Base-by-base conservation (phyloP, 1,140 invertebrate species). In the Delia radicum region DNA sequence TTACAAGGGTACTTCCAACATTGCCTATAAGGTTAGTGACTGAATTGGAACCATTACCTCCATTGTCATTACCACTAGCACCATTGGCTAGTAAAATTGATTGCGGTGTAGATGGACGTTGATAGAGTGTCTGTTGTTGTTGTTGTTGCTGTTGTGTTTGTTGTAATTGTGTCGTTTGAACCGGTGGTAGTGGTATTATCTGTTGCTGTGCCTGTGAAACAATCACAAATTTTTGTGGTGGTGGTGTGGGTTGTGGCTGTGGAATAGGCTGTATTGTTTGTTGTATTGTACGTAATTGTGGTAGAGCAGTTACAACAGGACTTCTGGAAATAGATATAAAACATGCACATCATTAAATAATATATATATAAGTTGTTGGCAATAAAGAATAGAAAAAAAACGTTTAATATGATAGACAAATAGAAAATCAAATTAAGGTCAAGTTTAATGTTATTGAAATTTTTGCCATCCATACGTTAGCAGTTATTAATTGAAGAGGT, bases 201-300 rank as follows among this genome's bases (percentile, higher is more conserved):
- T 72, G 73, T 74, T 82, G 81, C 55, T 80, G 77, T n/a, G 82
- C 78, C 63, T 83, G 83, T 2, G 81, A 80, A 7, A 85, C 81
- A n/a, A 85, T 85, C 27, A 85, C 83, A 71, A 81, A 83, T 77
- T 85, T 85, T 42, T 82, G 83, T 7, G 29, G 10, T 33, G 65
- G 48, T 8, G 48, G 48, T 21, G 48, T 3, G 48, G 48, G n/a
- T 33, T 69, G 65, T 42, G 12, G 37, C 26, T 65, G 62, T 27
- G 26, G 61, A 18, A 31, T 67, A 21, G 78, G 77, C 27, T 82
- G 82, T 31, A 21, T 74, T n/a, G 79, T 79, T 15, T 77, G 78
- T 48, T 82, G 83, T 24, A 85, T 80, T 42, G 81, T 80, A 8
- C 83, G 79, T 65, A 85, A 80, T 33, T 83, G 83, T 0, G 83